These are phyloP conservation scores for Ranitomeya imitator DNA, from an alignment of 2,113 vertebrate genomes.

Conservation along the genomic window DNA sequence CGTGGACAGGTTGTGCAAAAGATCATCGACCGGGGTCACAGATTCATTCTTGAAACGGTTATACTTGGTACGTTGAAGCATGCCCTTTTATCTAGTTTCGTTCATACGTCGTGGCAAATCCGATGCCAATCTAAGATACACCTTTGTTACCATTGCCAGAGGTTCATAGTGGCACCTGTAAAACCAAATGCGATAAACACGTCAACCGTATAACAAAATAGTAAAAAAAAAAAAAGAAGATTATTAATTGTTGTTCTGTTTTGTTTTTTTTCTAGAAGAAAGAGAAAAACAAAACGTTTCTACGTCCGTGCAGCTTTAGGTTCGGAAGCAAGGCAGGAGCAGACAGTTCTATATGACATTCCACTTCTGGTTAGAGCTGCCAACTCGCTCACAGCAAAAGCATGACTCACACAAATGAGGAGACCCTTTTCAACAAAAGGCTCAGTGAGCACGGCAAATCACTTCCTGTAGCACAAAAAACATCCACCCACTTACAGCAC, in stretches of 20 bases:
- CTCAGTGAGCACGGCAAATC: constrained; percentile 98
- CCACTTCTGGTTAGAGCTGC: constrained; percentile 81
- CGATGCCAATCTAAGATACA: constrained; percentile 79
- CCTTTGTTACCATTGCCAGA: constrained; percentile 87
- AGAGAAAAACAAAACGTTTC: constrained; percentile 29
- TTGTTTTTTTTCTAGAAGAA: constrained; percentile 58
- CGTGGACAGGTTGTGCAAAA: constrained; percentile 94
- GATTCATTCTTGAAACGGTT: constrained; percentile 99
- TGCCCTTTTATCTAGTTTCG: constrained; percentile 91
- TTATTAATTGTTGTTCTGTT: constrained; percentile 23
- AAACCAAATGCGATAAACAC: constrained; percentile 64
- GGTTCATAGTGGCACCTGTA: constrained; percentile 70
- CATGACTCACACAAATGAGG: constrained; percentile 98
- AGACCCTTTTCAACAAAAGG: constrained; percentile 99
- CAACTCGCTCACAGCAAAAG: constrained; percentile 91
- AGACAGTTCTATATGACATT: constrained; percentile 78
- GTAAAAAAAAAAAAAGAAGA: constrained; percentile 50
- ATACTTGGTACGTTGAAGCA: constrained; percentile 99
- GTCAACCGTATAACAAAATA: constrained; percentile 31
- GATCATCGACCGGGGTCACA: constrained; percentile 97
- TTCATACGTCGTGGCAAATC: constrained; percentile 87
- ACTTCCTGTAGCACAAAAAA: constrained; percentile 93
- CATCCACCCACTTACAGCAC: constrained; percentile 93
- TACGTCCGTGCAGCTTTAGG: constrained; percentile 64
- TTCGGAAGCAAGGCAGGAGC: constrained; percentile 73